These are phyloP conservation scores for Pyrocephalus nanus DNA, from an alignment of 2,797 vertebrate genomes.

Conservation along the genomic window DNA sequence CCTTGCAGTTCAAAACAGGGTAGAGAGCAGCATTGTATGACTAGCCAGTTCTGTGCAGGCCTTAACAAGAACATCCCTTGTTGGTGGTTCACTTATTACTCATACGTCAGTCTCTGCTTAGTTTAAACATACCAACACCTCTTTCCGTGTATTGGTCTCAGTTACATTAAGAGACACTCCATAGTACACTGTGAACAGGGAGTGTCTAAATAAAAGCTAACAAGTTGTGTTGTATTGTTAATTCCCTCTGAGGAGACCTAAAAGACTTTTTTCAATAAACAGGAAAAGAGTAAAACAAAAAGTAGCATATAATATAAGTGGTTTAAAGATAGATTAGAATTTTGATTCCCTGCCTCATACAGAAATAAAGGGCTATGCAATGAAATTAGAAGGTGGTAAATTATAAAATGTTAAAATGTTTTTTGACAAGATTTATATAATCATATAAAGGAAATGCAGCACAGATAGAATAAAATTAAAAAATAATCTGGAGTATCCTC, in stretches of 20 bases:
- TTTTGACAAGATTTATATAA: not conserved
- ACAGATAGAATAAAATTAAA: not conserved
- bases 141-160: not conserved
- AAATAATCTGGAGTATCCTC: not conserved
- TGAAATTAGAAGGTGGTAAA: not conserved
- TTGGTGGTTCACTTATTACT: not conserved
- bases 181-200: not conserved
- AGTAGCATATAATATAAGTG: not conserved
- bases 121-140: not conserved
- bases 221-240: slow-evolving; percentile 5
- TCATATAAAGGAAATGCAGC: not conserved
- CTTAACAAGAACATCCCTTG: slow-evolving; percentile 21
- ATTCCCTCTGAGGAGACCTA: not conserved
- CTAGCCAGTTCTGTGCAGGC: slow-evolving; percentile 8
- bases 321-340: not conserved
- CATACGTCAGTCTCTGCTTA: not conserved
- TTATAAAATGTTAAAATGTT: not conserved
- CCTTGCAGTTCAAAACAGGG: not conserved
- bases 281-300: slow-evolving; percentile 44
- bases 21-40: not conserved
- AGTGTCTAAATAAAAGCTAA: slow-evolving; percentile 3
- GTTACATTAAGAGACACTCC: not conserved
- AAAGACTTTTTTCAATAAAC: slow-evolving; percentile 14
- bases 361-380: not conserved
- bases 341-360: not conserved